Percentiles rank a stretch among this genome's conserved stretches.
phyloP scores from a whole-genome alignment of 2,113 vertebrate species.

The Cettia cetti region DNA sequence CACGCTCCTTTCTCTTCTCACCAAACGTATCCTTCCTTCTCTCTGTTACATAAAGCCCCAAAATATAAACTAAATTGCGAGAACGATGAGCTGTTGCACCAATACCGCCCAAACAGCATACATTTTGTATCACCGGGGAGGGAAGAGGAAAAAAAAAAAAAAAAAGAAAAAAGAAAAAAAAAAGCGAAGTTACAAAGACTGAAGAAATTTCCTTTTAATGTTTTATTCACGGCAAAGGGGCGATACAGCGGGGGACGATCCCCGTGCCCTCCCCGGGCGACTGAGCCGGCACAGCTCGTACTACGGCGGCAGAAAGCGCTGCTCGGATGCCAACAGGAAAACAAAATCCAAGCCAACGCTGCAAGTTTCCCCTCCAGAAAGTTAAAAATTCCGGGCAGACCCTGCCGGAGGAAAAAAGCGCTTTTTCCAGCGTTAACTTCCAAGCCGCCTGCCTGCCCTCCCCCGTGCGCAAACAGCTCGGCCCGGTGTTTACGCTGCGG shows the following conservation, averaged over 20 bases:
- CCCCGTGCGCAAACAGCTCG: not conserved
- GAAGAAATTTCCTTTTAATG: not conserved
- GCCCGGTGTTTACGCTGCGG: accelerated
- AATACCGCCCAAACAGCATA: constrained; percentile 36
- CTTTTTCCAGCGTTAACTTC: not conserved
- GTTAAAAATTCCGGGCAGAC: not conserved
- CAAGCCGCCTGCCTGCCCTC: not conserved
- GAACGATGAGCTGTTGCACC: constrained; percentile 25
- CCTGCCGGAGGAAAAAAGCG: not conserved
- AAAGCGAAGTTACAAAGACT: not conserved
- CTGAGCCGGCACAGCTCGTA: not conserved
- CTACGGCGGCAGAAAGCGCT: not conserved
- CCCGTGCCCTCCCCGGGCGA: not conserved
- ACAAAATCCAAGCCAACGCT: not conserved
- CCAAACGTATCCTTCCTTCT: not conserved
- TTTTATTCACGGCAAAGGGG: constrained; percentile 21
- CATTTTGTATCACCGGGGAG: not conserved
- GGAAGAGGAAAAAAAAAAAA: accelerated
- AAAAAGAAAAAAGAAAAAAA: not conserved
- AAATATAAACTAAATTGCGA: constrained; percentile 17
- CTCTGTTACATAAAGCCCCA: constrained; percentile 33
- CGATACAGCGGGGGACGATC: not conserved
- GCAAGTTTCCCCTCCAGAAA: not conserved
- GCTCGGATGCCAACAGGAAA: not conserved
- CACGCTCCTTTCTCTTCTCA: not conserved